phyloP scores from a whole-genome alignment of 1,140 invertebrate species.

The Andrena cerasifolii region DNA sequence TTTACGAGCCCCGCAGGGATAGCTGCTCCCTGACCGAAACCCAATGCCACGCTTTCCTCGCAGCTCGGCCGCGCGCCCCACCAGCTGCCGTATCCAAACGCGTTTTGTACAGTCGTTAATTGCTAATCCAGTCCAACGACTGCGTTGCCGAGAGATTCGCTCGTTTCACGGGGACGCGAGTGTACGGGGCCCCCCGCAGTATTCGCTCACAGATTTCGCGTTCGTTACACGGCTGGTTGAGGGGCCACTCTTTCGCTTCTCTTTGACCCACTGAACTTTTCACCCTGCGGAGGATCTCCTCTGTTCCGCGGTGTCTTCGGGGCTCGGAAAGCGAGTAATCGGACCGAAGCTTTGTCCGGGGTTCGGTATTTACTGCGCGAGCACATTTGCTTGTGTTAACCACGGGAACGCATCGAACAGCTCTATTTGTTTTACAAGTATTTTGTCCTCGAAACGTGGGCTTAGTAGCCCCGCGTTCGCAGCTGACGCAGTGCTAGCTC shows the following conservation, averaged over 20 bases:
- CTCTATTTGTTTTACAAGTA: too few relatives aligned
- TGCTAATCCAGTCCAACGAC: constrained; percentile 41
- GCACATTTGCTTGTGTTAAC: too few relatives aligned
- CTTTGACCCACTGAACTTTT: constrained; percentile 53
- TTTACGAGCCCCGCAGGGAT: background rate
- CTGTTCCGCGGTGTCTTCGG: background rate
- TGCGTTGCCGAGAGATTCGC: constrained; percentile 43
- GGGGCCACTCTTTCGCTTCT: background rate
- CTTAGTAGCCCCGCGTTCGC: too few relatives aligned
- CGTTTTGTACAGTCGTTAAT: constrained; percentile 55
- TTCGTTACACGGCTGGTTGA: constrained; percentile 16
- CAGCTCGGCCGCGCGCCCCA: background rate
- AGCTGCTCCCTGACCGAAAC: background rate
- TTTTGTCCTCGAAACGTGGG: too few relatives aligned
- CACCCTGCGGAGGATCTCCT: too few relatives aligned
- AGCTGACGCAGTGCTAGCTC: too few relatives aligned
- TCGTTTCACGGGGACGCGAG: constrained; percentile 37
- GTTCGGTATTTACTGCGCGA: background rate
- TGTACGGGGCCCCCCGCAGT: too few relatives aligned
- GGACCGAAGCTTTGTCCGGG: too few relatives aligned
- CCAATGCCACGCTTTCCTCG: background rate
- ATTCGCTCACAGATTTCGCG: constrained; percentile 10
- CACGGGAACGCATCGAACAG: too few relatives aligned
- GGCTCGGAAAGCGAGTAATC: background rate
- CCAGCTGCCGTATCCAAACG: background rate